Base-by-base conservation (phyloP, 2,113 vertebrate genomes). In the Empidonax alnorum region DNA sequence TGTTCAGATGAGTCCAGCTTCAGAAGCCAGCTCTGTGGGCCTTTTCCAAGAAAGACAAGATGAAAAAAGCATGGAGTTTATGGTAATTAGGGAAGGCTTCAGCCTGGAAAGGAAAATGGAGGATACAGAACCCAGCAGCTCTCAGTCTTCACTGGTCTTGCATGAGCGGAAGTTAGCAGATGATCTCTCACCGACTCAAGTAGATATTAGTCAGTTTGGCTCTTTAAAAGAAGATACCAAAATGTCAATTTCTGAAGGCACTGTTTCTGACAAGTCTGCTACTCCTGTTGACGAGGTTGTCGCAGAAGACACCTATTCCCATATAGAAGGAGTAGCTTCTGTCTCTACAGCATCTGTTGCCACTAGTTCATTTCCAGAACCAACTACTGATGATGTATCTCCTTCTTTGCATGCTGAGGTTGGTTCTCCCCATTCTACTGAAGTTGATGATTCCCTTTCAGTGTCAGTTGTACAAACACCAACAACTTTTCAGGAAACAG, bases 231-330 rank as follows among this genome's bases (percentile, higher is more conserved):
- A 99, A 91, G 99, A 99, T 27, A 99, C 98, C 30, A 99, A 99
- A 98, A 99, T 99, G 99, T 99, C 99, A 8, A 99, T 99, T 97
- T 99, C 99, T 69, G 99, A 99, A 97, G 99, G 99, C 31, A 99
- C 99, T 12, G 98, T 99, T 81, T 99, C 99, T 71, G 99, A 99
- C 96, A 99, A 99, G 86, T 99, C 99, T 81, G 99, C 97, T 53
- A 99, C 99, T 20, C 99, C 99, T 1, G 98, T 99, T 16, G 99
- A 99, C 84, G 99, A 99, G 73, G 99, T 98, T 47, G 98, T 99
- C 56, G 99, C 99, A 79, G 99, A 99, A 96, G 99, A 99, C 50
- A 99, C 98, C 22, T 99, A 99, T 95, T 99, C 99, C 21, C 99
- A 99, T 78, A 98, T 99, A 89, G 98, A 98, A 94, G 98, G 98